phyloP scores from a whole-genome alignment of 2,888 invertebrate genomes.

The Macaria liturata region DNA sequence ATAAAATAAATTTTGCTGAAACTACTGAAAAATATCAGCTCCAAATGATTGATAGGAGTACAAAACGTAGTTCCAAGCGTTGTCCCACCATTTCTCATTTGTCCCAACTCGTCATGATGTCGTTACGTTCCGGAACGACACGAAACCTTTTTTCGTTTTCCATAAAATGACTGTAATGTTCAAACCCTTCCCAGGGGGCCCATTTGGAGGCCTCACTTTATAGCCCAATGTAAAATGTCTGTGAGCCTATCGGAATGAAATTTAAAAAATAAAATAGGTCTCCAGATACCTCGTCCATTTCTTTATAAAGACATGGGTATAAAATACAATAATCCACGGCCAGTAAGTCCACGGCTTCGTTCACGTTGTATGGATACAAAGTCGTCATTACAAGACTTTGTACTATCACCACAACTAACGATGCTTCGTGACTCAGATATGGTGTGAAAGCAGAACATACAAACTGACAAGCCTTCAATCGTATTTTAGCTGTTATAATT shows the following conservation, averaged over 20 bases:
- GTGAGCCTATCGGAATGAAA: constrained; percentile 9
- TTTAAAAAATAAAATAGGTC: constrained; percentile 16
- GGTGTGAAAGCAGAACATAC: too few species aligned
- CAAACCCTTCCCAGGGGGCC: constrained; percentile 17
- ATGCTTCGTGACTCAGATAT: too few species aligned
- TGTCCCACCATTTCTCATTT: constrained; percentile 21
- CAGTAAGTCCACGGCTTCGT: too few species aligned
- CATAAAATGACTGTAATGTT: constrained; percentile 22
- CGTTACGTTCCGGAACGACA: constrained; percentile 23
- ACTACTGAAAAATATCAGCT: constrained; percentile 4
- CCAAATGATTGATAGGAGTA: constrained; percentile 16
- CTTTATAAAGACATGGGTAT: too few species aligned
- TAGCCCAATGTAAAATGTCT: constrained; percentile 19
- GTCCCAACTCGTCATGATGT: constrained; percentile 22
- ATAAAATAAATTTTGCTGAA: too few species aligned
- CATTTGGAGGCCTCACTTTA: constrained; percentile 24
- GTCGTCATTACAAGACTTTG: too few species aligned
- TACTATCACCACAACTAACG: too few species aligned
- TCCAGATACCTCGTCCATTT: not conserved
- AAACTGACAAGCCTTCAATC: too few species aligned
- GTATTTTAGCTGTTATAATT: too few species aligned
- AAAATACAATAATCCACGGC: too few species aligned
- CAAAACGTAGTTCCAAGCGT: constrained; percentile 8
- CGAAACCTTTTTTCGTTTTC: constrained; percentile 32
- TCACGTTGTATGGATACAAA: too few species aligned